Percentiles rank a stretch among this genome's conserved stretches.
Conservation (phyloP, 2,888 invertebrate genomes). For the Lysandra coridon region DNA sequence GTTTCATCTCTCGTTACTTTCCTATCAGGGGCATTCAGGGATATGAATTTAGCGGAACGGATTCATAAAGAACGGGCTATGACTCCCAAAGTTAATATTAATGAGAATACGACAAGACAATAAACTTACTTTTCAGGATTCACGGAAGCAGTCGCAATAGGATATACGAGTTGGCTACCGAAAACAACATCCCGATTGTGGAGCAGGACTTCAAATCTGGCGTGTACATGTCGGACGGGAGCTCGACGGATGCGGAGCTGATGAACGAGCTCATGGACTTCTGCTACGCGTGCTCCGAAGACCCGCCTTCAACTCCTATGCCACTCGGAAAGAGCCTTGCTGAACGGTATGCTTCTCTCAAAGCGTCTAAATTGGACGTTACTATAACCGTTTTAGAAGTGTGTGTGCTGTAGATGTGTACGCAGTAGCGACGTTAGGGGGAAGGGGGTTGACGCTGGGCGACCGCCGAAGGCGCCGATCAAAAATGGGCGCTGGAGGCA, state of each 20-base stretch:
- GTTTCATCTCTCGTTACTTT: too few relatives aligned
- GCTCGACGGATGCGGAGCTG: constrained; percentile 35
- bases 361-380: neutral
- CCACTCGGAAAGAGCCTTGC: constrained; percentile 45
- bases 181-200: constrained; percentile 50
- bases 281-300: constrained; percentile 38
- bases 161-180: constrained; percentile 51
- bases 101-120: neutral
- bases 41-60: too few relatives aligned
- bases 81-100: too few relatives aligned
- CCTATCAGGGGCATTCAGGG: too few relatives aligned
- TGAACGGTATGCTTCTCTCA: constrained; percentile 39
- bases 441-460: too few relatives aligned
- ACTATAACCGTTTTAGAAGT: too few relatives aligned
- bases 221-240: constrained; percentile 46
- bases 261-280: constrained; percentile 44
- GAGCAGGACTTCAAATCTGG: constrained; percentile 50
- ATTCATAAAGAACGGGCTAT: too few relatives aligned
- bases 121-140: constrained; percentile 51
- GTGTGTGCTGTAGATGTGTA: too few relatives aligned
- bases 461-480: too few relatives aligned
- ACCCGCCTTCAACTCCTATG: constrained; percentile 38
- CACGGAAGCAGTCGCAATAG: constrained; percentile 55
- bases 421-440: too few relatives aligned
- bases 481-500: too few relatives aligned